phyloP scores from a whole-genome alignment of 1,140 invertebrate species.

The Diuraphis noxia region DNA sequence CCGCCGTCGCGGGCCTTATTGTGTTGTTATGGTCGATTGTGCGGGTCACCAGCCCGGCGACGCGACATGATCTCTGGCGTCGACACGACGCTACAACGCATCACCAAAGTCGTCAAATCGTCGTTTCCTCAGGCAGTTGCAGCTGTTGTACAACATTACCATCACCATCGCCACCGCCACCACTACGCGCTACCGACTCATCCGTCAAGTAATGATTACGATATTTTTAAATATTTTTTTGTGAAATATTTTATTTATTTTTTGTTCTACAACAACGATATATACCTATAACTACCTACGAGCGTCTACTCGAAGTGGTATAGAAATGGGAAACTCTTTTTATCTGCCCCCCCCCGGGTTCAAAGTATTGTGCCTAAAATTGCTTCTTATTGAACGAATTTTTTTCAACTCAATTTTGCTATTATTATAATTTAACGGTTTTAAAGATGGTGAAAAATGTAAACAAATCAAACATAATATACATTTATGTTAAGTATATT shows the following conservation, averaged over 20 bases:
- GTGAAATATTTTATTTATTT: too few relatives aligned
- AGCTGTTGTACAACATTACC: background rate
- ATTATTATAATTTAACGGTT: background rate
- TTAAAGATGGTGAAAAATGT: too few relatives aligned
- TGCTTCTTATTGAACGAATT: background rate
- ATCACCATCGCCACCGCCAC: background rate
- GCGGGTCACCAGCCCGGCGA: constrained; percentile 53
- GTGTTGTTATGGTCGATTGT: constrained; percentile 53
- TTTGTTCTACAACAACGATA: too few relatives aligned
- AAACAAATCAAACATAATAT: background rate
- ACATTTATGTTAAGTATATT: too few relatives aligned
- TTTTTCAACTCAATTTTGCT: background rate
- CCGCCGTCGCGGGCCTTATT: constrained; percentile 27
- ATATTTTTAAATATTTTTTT: too few relatives aligned
- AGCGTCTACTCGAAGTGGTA: too few relatives aligned
- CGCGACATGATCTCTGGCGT: constrained; percentile 52
- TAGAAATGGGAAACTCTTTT: too few relatives aligned
- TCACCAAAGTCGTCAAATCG: constrained; percentile 8
- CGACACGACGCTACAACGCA: constrained; percentile 52
- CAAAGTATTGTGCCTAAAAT: too few relatives aligned
- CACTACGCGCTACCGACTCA: constrained; percentile 35
- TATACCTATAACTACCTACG: too few relatives aligned
- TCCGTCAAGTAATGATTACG: constrained; percentile 37
- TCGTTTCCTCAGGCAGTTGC: constrained; percentile 13
- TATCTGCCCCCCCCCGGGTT: too few relatives aligned